Evolutionary conservation across 2,888 invertebrate species (phyloP), one percentile per base, ranked within the genome.

Genomic region (Kuschelorhynchus macadamiae): DNA sequence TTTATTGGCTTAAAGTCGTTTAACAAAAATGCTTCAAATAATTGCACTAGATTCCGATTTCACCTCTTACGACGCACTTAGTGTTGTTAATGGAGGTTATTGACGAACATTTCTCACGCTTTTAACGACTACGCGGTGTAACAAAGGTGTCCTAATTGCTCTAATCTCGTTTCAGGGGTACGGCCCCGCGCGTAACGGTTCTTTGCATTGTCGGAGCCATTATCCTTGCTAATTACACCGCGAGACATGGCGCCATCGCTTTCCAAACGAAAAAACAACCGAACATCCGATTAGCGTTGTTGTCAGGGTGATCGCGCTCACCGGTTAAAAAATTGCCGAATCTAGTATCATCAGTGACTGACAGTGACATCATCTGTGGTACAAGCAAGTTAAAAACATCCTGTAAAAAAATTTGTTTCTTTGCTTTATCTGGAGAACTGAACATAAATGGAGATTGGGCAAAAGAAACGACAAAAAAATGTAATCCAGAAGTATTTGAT

Each of bases 191-290:
- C 25, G 11, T 65, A 65, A 65, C 65, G 65, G 65, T 1, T 59
- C 65, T 64, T 64, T 59, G 42, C 46, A 57, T 65, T 64, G 64
- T 64, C 56, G 41, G 50, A 18, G 14, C 64, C 56, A 56, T 67
- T 67, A 67, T 67, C 50, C 42, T 52, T 64, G 64, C 68, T 68
- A 68, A 68, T 68, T 68, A 60, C 49, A 32, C 46, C 30, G 52
- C 44, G 62, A 68, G 64, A 68, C 68, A 20, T 59, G 68, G 68
- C 68, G 68, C 68, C 68, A 68, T n/a, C 25, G 55, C 55, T 55
- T 60, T 67, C 49, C 55, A 44, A 61, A 67, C 61, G 55, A 67
- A 52, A 47, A 67, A 67, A 67, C 67, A 67, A 63, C 32, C 52
- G 50, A 55, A 63, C 63, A 63, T 62, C 21, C 49, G 41, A 52